phyloP scores from a whole-genome alignment of 2,113 vertebrate genomes.

The Eretmodus cyanostictus region DNA sequence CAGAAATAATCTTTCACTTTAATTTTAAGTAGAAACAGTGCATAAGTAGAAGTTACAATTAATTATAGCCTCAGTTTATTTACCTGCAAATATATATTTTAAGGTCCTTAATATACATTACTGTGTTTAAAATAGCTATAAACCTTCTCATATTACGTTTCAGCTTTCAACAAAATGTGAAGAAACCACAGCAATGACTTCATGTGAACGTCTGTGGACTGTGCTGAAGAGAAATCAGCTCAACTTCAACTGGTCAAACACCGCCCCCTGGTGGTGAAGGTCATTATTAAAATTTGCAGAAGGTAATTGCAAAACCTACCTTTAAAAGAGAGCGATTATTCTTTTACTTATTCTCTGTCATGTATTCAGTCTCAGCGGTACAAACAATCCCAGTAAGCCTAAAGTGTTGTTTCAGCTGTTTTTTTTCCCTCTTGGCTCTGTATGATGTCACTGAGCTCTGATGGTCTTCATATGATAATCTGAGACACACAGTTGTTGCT shows the following conservation, averaged over 20 bases:
- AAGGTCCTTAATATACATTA: not conserved
- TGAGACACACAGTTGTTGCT: not conserved
- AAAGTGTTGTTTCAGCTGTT: fast-evolving
- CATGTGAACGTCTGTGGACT: not conserved
- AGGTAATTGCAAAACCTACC: not conserved
- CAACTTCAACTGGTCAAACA: not conserved
- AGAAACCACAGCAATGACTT: not conserved
- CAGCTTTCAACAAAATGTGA: not conserved
- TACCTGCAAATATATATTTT: not conserved
- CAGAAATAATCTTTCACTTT: not conserved
- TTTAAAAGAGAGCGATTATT: fast-evolving
- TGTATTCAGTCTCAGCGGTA: fast-evolving
- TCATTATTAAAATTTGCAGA: fast-evolving
- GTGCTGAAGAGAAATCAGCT: not conserved
- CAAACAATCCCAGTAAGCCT: not conserved
- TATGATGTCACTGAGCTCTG: not conserved
- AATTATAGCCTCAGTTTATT: not conserved
- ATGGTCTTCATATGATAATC: not conserved
- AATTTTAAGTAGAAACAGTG: not conserved
- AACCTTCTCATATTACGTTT: not conserved
- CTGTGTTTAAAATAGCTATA: not conserved
- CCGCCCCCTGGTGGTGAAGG: not conserved
- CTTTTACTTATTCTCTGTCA: not conserved
- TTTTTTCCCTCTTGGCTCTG: not conserved
- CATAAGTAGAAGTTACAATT: not conserved